These are phyloP conservation scores for Drepanosiphum platanoidis DNA, from an alignment of 2,888 invertebrate genomes.

Conservation along the genomic window DNA sequence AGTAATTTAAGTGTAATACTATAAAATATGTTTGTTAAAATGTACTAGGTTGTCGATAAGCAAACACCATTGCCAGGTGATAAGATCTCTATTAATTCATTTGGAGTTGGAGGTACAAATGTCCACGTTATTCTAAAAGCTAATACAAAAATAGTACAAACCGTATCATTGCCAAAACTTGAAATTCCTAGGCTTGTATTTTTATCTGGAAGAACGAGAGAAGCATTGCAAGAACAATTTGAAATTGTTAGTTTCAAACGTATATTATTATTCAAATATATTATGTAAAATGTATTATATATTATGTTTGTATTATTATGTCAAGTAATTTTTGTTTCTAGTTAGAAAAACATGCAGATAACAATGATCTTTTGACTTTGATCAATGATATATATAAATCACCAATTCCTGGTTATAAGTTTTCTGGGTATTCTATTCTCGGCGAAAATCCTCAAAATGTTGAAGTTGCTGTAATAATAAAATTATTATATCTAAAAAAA, in stretches of 20 bases:
- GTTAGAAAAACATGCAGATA: constrained; percentile 50
- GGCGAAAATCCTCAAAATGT: constrained; percentile 28
- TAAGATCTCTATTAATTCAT: constrained; percentile 63
- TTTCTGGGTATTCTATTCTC: constrained; percentile 48
- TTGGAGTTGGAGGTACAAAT: constrained; percentile 63
- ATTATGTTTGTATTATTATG: constrained; percentile 58
- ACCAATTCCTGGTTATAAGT: constrained; percentile 67
- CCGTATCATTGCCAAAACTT: constrained; percentile 71
- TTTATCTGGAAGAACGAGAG: constrained; percentile 70
- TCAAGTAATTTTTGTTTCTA: background rate
- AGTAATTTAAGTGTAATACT: background rate
- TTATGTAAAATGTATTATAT: too few relatives aligned
- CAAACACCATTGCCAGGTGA: constrained; percentile 60
- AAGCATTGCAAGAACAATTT: constrained; percentile 68
- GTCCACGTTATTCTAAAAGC: constrained; percentile 62
- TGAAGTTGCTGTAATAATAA: constrained; percentile 36
- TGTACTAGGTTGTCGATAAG: constrained; percentile 60
- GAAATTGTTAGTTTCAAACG: constrained; percentile 63
- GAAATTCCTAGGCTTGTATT: constrained; percentile 67
- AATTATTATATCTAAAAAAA: background rate
- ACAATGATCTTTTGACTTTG: constrained; percentile 64
- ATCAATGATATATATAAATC: constrained; percentile 66
- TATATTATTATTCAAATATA: constrained; percentile 4
- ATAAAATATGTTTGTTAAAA: background rate
- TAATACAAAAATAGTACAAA: constrained; percentile 38